A percentile compares a stretch with the other conserved stretches of the same genome.
These are phyloP conservation scores for Mystacornis crossleyi DNA, from an alignment of 2,113 vertebrate species.

Conservation along the genomic window DNA sequence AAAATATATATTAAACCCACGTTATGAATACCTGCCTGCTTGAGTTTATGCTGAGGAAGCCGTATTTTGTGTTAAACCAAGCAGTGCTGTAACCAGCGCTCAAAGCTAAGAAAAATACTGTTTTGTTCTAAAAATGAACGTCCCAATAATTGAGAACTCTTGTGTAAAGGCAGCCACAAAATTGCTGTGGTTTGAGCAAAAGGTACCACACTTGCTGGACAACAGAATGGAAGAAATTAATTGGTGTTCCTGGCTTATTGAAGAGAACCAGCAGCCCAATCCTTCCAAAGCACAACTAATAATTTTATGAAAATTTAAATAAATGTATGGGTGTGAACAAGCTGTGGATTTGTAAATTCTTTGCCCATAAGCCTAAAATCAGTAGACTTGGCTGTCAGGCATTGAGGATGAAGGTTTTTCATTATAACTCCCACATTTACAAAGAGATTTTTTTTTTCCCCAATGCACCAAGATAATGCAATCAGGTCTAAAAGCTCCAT, in stretches of 20 bases:
- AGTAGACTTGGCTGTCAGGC: background rate
- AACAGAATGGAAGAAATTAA: background rate
- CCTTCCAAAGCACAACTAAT: background rate
- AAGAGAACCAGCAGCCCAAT: background rate
- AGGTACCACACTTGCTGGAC: background rate
- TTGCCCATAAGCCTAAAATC: background rate
- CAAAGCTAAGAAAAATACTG: background rate
- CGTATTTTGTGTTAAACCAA: background rate
- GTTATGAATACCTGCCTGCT: background rate
- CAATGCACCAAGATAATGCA: background rate
- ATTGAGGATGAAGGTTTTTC: background rate
- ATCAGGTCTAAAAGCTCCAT: conserved; percentile 17
- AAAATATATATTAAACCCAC: background rate
- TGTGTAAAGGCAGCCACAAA: background rate
- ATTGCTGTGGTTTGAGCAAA: background rate
- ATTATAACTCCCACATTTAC: background rate
- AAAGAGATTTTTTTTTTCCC: background rate
- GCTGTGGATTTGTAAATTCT: background rate
- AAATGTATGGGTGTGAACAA: background rate
- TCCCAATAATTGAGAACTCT: background rate
- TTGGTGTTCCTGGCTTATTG: background rate
- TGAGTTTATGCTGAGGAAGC: background rate
- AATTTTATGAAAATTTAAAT: background rate
- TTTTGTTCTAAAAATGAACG: background rate
- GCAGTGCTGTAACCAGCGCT: background rate